phyloP scores from a whole-genome alignment of 2,888 invertebrate species.

The Petrophora chlorosata region DNA sequence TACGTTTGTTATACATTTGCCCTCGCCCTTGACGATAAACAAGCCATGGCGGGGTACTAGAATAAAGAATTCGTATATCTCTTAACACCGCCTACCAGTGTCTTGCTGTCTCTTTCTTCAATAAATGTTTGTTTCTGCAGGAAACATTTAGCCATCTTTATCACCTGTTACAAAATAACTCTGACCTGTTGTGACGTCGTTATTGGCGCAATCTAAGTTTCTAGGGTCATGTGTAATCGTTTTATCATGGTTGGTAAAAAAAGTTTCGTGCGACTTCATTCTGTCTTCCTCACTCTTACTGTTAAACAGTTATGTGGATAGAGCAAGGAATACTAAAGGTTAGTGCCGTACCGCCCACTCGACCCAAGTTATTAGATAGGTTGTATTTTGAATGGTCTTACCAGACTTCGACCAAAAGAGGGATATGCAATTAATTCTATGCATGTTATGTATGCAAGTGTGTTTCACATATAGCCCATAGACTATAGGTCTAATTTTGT shows the following conservation, averaged over 20 bases:
- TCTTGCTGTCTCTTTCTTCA: slow-evolving; percentile 23
- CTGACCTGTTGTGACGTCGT: not conserved
- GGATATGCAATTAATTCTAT: not conserved
- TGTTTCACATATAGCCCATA: too few species aligned
- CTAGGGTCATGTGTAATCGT: slow-evolving; percentile 66
- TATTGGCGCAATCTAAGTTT: slow-evolving; percentile 35
- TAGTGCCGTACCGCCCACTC: slow-evolving; percentile 63
- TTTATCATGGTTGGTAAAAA: slow-evolving; percentile 61
- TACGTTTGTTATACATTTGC: slow-evolving; percentile 36
- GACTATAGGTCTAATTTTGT: too few species aligned
- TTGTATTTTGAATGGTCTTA: slow-evolving; percentile 10
- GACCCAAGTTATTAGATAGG: slow-evolving; percentile 48
- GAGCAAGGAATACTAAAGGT: slow-evolving; percentile 53
- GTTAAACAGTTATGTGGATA: slow-evolving; percentile 37
- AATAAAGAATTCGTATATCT: slow-evolving; percentile 52
- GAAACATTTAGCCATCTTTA: slow-evolving; percentile 9
- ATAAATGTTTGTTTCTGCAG: slow-evolving; percentile 13
- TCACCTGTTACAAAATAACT: slow-evolving; percentile 1
- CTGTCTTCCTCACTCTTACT: slow-evolving; percentile 48
- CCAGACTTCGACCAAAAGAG: not conserved
- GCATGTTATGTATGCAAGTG: too few species aligned
- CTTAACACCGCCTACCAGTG: slow-evolving; percentile 26
- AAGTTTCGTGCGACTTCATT: slow-evolving; percentile 26
- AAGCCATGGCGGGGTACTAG: slow-evolving; percentile 44
- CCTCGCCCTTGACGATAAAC: slow-evolving; percentile 60